Conservation (phyloP, 1,140 invertebrate genomes). For the Drosophila sproati region DNA sequence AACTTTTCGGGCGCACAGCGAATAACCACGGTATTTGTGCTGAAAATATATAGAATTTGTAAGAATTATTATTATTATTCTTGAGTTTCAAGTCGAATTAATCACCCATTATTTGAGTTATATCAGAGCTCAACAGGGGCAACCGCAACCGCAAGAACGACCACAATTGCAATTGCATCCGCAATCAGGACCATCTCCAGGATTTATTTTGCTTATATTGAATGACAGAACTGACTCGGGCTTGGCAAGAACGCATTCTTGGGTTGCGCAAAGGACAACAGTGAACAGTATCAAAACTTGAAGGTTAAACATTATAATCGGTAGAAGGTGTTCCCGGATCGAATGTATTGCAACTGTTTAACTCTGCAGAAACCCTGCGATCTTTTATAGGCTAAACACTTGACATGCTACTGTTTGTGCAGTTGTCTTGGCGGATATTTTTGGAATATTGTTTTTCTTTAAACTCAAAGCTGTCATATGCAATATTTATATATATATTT, state of each 20-base stretch:
- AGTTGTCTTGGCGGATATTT: constrained; percentile 22
- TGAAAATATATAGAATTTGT: background rate
- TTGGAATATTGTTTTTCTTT: constrained; percentile 4
- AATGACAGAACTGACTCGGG: background rate
- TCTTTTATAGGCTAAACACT: constrained; percentile 27
- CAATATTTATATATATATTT: background rate
- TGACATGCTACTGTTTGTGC: constrained; percentile 19
- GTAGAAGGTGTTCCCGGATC: background rate
- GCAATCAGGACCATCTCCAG: background rate
- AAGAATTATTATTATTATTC: background rate
- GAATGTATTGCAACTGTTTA: constrained; percentile 15
- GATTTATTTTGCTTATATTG: background rate
- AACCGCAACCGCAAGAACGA: background rate
- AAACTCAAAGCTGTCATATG: no score
- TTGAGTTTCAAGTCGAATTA: background rate
- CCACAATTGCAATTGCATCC: background rate
- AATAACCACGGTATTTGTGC: background rate
- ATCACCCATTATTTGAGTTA: background rate
- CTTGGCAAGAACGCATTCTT: constrained; percentile 12
- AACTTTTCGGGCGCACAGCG: background rate
- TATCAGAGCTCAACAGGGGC: background rate
- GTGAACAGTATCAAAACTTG: constrained; percentile 33
- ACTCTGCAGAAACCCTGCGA: background rate
- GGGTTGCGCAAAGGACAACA: constrained; percentile 16
- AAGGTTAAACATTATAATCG: constrained; percentile 28